Evolutionary conservation across 2,797 vertebrate species (phyloP).

Genomic region (Lateolabrax maculatus): DNA sequence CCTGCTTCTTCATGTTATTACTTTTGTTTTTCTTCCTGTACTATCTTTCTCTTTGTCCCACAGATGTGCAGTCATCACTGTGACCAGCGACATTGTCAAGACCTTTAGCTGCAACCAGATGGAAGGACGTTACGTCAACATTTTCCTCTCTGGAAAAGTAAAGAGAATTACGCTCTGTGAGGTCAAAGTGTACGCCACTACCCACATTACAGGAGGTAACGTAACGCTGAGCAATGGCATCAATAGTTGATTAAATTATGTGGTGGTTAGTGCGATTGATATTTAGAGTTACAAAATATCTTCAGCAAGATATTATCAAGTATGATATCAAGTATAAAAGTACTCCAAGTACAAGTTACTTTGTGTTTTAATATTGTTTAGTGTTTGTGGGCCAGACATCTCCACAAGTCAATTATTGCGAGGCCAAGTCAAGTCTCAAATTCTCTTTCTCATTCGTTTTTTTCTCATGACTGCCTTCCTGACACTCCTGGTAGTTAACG

Average conservation of each 20-base stretch:
- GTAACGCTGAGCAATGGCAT: neutral
- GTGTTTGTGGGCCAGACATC: too few relatives aligned
- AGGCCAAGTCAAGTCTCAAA: too few relatives aligned
- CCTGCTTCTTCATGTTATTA: neutral
- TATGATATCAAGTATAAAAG: too few relatives aligned
- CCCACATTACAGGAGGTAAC: neutral
- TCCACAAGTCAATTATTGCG: too few relatives aligned
- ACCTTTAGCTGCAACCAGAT: neutral
- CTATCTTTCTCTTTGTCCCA: neutral
- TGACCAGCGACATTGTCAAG: neutral
- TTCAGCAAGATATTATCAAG: too few relatives aligned
- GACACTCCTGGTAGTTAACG: neutral
- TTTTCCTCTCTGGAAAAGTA: neutral
- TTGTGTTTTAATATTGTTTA: too few relatives aligned
- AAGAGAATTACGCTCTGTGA: neutral
- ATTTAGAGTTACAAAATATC: neutral
- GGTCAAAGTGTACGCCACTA: conserved; percentile 5
- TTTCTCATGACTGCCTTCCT: neutral
- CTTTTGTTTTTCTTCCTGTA: neutral
- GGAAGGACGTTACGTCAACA: conserved; percentile 19
- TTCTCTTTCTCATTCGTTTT: neutral
- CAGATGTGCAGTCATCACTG: conserved; percentile 24
- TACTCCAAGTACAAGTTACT: too few relatives aligned
- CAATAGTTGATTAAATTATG: neutral
- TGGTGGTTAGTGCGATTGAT: neutral